phyloP scores from a whole-genome alignment of 2,888 invertebrate genomes.

The Chrysolina americana region DNA sequence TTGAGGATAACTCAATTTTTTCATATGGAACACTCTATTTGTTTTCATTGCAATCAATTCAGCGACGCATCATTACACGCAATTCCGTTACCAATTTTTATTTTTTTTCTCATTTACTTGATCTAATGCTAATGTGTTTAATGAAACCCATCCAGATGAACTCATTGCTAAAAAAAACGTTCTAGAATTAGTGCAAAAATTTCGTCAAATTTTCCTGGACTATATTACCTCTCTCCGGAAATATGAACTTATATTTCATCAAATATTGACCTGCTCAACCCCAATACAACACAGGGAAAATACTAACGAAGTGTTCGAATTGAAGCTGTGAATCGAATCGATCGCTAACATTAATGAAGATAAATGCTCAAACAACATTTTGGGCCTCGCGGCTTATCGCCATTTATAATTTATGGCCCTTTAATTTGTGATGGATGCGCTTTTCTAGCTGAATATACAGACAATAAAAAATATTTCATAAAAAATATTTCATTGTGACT shows the following conservation, averaged over 20 bases:
- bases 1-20: too few relatives aligned
- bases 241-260: neutral
- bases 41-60: too few relatives aligned
- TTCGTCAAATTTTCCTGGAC: too few relatives aligned
- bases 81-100: too few relatives aligned
- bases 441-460: neutral
- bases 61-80: too few relatives aligned
- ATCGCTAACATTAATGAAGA: slow-evolving; percentile 19
- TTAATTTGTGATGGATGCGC: slow-evolving; percentile 24
- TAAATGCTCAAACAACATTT: slow-evolving; percentile 29
- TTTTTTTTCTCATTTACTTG: too few relatives aligned
- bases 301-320: neutral
- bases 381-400: slow-evolving; percentile 5
- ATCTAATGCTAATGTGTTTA: too few relatives aligned
- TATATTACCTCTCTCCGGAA: neutral
- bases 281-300: neutral
- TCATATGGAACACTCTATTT: too few relatives aligned
- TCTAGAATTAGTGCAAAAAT: too few relatives aligned
- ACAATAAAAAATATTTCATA: too few relatives aligned
- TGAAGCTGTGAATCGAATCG: neutral
- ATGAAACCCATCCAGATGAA: too few relatives aligned
- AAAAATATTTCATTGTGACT: neutral
- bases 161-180: too few relatives aligned
- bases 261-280: neutral
- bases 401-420: slow-evolving; percentile 26